Conservation (phyloP, 1,140 invertebrate genomes). For the Anastrepha obliqua region DNA sequence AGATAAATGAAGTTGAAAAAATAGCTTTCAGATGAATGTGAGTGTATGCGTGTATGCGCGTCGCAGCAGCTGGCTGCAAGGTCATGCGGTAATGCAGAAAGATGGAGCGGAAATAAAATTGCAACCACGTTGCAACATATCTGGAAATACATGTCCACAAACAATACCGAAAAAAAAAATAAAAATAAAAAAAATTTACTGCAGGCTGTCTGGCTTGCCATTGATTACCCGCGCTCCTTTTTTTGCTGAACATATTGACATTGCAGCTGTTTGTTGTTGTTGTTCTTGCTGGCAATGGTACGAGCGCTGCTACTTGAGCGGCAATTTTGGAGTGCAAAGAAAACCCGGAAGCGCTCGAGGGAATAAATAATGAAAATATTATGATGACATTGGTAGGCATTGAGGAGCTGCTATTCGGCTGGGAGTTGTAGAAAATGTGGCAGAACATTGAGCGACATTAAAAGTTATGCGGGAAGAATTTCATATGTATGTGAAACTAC, state of each 20-base stretch:
- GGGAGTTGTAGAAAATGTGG: background rate
- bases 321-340: background rate
- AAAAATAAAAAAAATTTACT: background rate
- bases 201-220: background rate
- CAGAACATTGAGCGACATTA: too few species aligned
- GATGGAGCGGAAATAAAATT: background rate
- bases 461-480: too few species aligned
- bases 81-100: background rate
- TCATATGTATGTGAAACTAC: too few species aligned
- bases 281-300: background rate
- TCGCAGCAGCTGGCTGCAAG: background rate
- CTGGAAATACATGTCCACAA: background rate
- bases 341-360: slow-evolving; percentile 7
- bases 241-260: too few species aligned
- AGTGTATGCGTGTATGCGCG: background rate
- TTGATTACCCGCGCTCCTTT: background rate
- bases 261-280: too few species aligned
- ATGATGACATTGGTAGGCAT: slow-evolving; percentile 22
- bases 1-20: background rate
- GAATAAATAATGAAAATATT: slow-evolving; percentile 38
- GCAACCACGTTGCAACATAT: background rate
- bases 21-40: background rate
- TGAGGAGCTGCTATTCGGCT: background rate
- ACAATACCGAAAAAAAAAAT: background rate
- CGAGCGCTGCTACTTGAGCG: background rate